Base-by-base conservation (phyloP, 2,797 vertebrate species). In the Anguilla pacifica region DNA sequence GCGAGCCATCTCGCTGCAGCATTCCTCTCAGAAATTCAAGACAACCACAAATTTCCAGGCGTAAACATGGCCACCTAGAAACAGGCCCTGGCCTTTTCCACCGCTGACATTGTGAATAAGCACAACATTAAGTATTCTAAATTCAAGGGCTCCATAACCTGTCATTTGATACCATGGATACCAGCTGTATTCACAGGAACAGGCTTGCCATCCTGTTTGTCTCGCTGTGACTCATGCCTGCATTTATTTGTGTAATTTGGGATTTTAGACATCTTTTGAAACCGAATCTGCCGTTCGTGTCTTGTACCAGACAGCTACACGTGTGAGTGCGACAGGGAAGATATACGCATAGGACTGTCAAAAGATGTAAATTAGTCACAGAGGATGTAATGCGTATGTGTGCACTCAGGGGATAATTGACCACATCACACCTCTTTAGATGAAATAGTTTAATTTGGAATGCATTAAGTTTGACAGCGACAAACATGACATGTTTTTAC, bases 291-390 rank as follows among this genome's bases (percentile, higher is more conserved):
- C 5, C 61, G 11, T 25, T 85, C 86, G 85, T 82, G 70, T 49
- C 61, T 81, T 61, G 74, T 43, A 43, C 55, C 35, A 57, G 57
- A 64, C 51, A 49, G 53, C 51, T 51, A 77, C 67, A 77, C 6
- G 43, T 79, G 51, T 53, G 57, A 22, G 28, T 46, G 64, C 74
- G 83, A 39, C 43, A 31, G 83, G 53, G 67, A 61, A 61, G 83
- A 79, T 85, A 55, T 88, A 53, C 46, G 39, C 49, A 46, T 22
- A 79, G 83, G n/a, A 17, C 67, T 79, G 39, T 79, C 83, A 81
- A 3, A 53, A 22, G 31, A 64, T 93, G 79, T 74, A 77, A 91
- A 92, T 95, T 94, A 95, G 94, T 94, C 94, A 94, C 91, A 86
- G 92, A 64, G 93, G 94, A 94, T 94, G 84, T 53, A 55, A 87